Conservation (phyloP, 2,888 invertebrate species). For the Leucania comma region DNA sequence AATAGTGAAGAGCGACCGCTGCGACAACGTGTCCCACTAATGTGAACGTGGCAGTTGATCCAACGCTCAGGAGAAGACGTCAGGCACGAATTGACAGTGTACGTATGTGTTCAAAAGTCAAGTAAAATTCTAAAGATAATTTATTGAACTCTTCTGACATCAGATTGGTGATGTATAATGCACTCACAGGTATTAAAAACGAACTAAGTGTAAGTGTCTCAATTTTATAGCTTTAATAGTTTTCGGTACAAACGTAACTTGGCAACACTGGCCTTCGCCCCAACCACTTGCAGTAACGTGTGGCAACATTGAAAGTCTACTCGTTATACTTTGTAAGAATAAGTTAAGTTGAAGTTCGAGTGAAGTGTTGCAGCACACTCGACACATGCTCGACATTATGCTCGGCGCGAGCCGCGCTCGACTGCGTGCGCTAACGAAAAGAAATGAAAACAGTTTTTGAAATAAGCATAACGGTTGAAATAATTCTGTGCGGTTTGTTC, state of each 20-base stretch:
- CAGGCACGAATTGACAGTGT: neutral
- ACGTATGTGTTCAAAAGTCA: neutral
- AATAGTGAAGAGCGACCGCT: conserved; percentile 36
- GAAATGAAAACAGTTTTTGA: conserved; percentile 8
- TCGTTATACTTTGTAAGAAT: conserved; percentile 33
- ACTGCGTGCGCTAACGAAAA: conserved; percentile 8
- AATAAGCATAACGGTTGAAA: conserved; percentile 1
- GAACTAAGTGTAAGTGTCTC: neutral
- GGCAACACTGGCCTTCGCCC: neutral
- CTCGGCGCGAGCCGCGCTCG: neutral
- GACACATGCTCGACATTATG: neutral
- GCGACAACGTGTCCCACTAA: neutral
- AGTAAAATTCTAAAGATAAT: neutral
- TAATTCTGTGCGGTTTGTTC: conserved; percentile 1
- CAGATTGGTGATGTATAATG: neutral
- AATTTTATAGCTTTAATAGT: neutral
- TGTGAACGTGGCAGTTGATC: conserved; percentile 2
- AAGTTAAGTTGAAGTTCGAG: conserved; percentile 24
- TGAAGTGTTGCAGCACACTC: conserved; percentile 24
- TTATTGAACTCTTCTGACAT: neutral
- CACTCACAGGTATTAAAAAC: neutral
- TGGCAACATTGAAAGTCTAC: conserved; percentile 12
- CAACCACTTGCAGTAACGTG: neutral
- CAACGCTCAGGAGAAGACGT: neutral
- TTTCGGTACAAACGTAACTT: neutral